These are phyloP conservation scores for Tamias sibiricus DNA, from an alignment of 2,113 vertebrate genomes.

Conservation along the genomic window DNA sequence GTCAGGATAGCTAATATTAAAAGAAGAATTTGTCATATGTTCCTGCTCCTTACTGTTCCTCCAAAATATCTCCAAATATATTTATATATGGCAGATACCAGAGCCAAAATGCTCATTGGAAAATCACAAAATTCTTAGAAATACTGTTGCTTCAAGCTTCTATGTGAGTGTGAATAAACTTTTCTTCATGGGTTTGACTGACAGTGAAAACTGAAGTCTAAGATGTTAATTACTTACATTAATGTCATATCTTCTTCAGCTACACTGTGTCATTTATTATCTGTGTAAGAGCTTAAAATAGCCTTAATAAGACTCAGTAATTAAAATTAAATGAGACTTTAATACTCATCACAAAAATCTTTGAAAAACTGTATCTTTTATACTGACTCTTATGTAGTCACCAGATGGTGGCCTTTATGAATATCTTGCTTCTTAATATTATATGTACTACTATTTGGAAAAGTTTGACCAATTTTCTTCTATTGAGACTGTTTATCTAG, in stretches of 20 bases:
- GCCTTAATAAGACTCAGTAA: background rate
- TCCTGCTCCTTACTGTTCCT: background rate
- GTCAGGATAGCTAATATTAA: background rate
- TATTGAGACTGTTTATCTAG: background rate
- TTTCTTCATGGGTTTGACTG: background rate
- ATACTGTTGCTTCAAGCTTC: background rate
- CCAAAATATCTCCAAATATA: background rate
- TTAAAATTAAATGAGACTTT: slow-evolving; percentile 46
- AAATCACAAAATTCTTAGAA: background rate
- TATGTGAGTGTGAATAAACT: background rate
- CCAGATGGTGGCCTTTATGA: background rate
- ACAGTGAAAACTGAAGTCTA: background rate
- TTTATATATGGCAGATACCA: background rate
- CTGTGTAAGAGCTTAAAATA: background rate
- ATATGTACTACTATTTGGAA: background rate
- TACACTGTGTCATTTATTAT: background rate
- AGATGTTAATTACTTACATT: background rate
- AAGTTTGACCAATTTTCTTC: background rate
- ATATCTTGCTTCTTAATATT: background rate
- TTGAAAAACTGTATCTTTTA: background rate
- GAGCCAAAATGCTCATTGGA: background rate
- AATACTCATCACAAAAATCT: background rate
- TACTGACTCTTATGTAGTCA: background rate
- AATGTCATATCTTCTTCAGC: background rate
- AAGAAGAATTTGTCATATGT: background rate